A percentile compares a stretch with the other conserved stretches of the same genome.
Evolutionary conservation across 1,140 invertebrate genomes (phyloP).

Genomic region (Cylas formicarius): DNA sequence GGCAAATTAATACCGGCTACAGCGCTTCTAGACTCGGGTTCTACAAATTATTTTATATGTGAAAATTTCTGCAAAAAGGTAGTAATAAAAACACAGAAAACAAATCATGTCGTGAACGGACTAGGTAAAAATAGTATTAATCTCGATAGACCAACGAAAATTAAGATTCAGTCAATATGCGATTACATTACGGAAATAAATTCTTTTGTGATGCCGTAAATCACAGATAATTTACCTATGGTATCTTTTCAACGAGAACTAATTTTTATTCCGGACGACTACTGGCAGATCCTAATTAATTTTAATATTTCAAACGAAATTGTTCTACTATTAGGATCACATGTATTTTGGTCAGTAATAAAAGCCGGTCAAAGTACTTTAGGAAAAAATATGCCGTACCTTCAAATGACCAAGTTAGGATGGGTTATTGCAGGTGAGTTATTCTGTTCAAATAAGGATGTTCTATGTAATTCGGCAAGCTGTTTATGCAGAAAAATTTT

Average conservation of each 20-base stretch:
- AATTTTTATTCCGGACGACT: slow-evolving; percentile 5
- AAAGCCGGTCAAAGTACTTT: slow-evolving; percentile 23
- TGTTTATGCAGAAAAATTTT: neutral
- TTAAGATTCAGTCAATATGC: slow-evolving; percentile 3
- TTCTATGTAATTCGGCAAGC: neutral
- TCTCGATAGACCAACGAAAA: neutral
- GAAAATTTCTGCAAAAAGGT: slow-evolving; percentile 1
- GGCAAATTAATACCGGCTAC: too few species aligned
- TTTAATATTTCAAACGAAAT: slow-evolving; percentile 24
- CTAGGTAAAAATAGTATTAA: too few species aligned
- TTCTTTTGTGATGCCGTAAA: too few species aligned
- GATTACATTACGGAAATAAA: neutral
- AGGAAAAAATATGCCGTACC: slow-evolving; percentile 13
- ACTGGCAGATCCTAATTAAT: slow-evolving; percentile 24
- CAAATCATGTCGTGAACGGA: too few species aligned
- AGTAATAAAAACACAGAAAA: slow-evolving; percentile 1
- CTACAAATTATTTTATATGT: slow-evolving; percentile 3
- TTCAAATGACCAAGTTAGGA: slow-evolving; percentile 29
- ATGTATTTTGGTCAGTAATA: slow-evolving; percentile 32
- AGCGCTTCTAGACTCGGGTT: slow-evolving; percentile 2
- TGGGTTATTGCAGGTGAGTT: too few species aligned
- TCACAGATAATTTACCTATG: neutral
- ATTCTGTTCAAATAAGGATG: slow-evolving; percentile 6
- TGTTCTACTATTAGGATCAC: slow-evolving; percentile 30
- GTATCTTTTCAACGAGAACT: neutral